These are phyloP conservation scores for Ips nitidus DNA, from an alignment of 1,140 invertebrate genomes.

Conservation along the genomic window DNA sequence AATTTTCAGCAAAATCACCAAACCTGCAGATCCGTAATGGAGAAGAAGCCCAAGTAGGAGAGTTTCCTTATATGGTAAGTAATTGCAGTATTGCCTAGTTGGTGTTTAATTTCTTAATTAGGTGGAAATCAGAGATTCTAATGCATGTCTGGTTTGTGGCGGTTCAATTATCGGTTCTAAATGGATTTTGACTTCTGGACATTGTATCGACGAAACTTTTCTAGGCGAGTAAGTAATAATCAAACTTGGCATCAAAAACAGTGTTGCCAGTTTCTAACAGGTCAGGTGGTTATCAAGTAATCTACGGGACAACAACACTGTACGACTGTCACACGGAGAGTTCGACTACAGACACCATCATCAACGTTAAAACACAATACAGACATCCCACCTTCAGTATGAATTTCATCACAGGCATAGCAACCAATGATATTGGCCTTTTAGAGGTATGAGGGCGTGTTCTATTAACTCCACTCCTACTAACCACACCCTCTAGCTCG, in stretches of 20 bases:
- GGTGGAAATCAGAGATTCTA: background rate
- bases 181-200: background rate
- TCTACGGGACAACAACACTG: background rate
- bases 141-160: background rate
- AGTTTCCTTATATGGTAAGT: slow-evolving; percentile 6
- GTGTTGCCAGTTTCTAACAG: background rate
- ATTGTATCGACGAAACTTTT: background rate
- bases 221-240: background rate
- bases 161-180: slow-evolving; percentile 1
- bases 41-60: background rate
- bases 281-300: background rate
- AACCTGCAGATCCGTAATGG: background rate
- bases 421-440: background rate
- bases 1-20: too few relatives aligned
- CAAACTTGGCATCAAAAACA: background rate
- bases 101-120: slow-evolving; percentile 1
- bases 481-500: background rate
- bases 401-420: background rate
- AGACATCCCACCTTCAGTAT: background rate
- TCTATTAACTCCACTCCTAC: background rate
- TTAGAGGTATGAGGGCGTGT: background rate
- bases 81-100: too few relatives aligned
- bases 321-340: background rate
- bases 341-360: background rate
- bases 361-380: background rate